Evolutionary conservation across 2,797 vertebrate genomes (phyloP).

Genomic region (Margarornis squamiger): DNA sequence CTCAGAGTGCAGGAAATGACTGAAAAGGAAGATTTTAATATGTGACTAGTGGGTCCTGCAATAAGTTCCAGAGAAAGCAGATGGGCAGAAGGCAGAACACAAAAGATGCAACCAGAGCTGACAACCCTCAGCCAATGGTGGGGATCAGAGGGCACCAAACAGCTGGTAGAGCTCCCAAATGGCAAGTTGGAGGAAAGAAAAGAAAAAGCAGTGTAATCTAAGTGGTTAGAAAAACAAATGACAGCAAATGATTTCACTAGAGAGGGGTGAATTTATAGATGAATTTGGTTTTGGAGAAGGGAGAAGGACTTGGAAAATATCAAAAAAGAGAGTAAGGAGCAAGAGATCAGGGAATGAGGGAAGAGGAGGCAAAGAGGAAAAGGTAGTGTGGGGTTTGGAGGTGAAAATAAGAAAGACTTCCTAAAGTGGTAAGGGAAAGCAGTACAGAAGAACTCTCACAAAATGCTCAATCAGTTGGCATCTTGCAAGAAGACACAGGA

Average conservation of each 20-base stretch:
- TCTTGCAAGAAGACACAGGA: neutral
- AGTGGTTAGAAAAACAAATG: neutral
- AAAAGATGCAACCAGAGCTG: neutral
- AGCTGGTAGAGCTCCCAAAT: neutral
- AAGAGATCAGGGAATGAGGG: neutral
- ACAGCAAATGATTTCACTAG: neutral
- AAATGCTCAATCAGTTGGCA: neutral
- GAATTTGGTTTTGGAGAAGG: neutral
- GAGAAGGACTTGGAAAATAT: neutral
- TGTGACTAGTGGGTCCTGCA: neutral
- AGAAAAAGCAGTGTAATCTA: neutral
- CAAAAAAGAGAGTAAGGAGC: neutral
- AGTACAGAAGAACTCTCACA: neutral
- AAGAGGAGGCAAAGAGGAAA: neutral
- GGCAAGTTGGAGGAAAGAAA: neutral
- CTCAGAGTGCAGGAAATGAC: neutral
- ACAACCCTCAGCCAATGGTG: neutral
- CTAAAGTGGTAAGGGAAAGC: neutral
- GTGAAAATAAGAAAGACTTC: neutral
- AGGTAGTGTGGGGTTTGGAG: neutral
- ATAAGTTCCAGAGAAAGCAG: neutral
- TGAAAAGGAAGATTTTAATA: neutral
- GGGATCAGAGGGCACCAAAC: neutral
- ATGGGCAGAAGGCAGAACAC: neutral
- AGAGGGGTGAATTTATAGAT: neutral